These are phyloP conservation scores for Adelognathus sp. DNA, from an alignment of 2,888 invertebrate species.

Conservation along the genomic window DNA sequence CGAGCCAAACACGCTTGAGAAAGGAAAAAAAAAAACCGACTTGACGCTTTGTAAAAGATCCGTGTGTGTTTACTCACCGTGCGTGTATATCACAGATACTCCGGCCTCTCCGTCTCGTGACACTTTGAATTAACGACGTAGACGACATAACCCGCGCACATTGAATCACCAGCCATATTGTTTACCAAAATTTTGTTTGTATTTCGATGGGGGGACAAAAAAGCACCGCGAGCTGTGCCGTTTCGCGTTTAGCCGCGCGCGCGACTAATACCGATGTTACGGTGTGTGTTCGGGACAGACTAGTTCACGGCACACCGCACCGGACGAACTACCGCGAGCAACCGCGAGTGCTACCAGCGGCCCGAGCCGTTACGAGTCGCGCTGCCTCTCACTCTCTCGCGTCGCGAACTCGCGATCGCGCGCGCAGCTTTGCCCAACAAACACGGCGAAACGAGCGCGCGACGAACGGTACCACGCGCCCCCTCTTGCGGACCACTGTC, in stretches of 20 bases:
- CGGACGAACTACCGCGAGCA: neutral
- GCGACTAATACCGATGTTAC: neutral
- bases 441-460: too few species aligned
- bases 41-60: neutral
- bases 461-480: too few species aligned
- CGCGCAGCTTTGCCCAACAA: neutral
- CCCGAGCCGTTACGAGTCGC: too few species aligned
- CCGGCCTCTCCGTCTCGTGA: slow-evolving; percentile 43
- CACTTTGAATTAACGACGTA: slow-evolving; percentile 59
- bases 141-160: slow-evolving; percentile 76
- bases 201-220: too few species aligned
- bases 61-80: slow-evolving; percentile 29
- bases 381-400: neutral
- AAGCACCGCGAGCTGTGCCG: slow-evolving; percentile 50
- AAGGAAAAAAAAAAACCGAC: neutral
- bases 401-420: neutral
- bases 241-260: slow-evolving; percentile 36
- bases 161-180: slow-evolving; percentile 75
- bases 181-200: slow-evolving; percentile 68
- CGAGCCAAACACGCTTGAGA: neutral
- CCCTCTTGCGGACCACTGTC: too few species aligned
- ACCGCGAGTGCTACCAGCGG: too few species aligned
- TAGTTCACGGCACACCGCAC: too few species aligned
- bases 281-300: too few species aligned
- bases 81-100: slow-evolving; percentile 43